These are phyloP conservation scores for Mercenaria mercenaria DNA, from an alignment of 1,140 invertebrate genomes.

Conservation along the genomic window DNA sequence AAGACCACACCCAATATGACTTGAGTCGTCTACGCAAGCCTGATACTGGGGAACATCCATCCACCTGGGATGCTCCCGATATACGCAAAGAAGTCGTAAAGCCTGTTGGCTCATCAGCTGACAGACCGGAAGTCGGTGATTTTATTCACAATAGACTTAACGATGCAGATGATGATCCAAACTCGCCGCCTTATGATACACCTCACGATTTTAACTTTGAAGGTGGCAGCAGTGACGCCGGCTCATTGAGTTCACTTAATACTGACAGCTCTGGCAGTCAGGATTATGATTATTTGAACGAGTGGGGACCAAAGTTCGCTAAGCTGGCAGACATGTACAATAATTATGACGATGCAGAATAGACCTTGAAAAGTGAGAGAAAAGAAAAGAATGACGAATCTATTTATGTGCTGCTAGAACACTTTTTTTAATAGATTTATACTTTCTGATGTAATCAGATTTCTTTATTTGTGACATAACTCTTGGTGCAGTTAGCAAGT, in stretches of 20 bases:
- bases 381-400: neutral
- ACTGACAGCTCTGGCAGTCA: constrained; percentile 97
- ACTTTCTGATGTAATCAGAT: constrained; percentile 23
- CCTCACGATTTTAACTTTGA: constrained; percentile 98
- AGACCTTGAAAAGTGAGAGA: neutral
- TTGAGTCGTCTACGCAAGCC: constrained; percentile 96
- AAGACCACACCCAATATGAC: constrained; percentile 99
- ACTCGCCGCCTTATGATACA: constrained; percentile 98
- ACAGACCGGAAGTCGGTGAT: constrained; percentile 96
- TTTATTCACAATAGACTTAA: constrained; percentile 98
- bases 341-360: constrained; percentile 75
- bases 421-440: neutral
- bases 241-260: constrained; percentile 96
- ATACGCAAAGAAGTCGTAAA: constrained; percentile 28
- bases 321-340: constrained; percentile 98
- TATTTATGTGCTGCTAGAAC: constrained; percentile 6
- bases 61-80: constrained; percentile 66
- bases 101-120: constrained; percentile 66
- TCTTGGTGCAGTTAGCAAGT: neutral
- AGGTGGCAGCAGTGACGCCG: constrained; percentile 98
- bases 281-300: constrained; percentile 98
- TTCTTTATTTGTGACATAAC: neutral
- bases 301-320: constrained; percentile 98
- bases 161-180: constrained; percentile 97
- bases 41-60: constrained; percentile 60